Conservation (phyloP, 2,113 vertebrate genomes). For the Gallinago undulata region DNA sequence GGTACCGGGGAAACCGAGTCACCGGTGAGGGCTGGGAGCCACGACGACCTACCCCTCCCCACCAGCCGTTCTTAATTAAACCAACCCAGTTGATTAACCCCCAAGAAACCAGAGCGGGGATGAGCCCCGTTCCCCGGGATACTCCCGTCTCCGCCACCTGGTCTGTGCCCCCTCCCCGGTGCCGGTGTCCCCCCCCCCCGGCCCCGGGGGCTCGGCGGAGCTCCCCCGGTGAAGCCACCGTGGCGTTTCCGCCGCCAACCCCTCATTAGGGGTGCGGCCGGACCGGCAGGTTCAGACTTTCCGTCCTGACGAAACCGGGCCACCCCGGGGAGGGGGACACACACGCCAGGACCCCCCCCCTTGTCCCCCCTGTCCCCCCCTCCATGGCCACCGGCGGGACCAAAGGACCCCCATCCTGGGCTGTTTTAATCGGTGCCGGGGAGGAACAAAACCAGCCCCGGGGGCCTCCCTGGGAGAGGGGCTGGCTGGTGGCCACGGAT, state of each 20-base stretch:
- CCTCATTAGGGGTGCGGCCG: constrained; percentile 32
- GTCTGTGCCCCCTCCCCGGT: too few relatives aligned
- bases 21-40: neutral
- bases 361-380: too few relatives aligned
- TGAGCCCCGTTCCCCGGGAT: rapidly evolving
- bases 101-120: neutral
- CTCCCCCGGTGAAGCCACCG: neutral
- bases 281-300: constrained; percentile 59
- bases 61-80: neutral
- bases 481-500: neutral
- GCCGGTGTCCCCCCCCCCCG: neutral
- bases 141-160: neutral
- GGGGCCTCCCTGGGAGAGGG: neutral
- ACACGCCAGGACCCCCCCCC: too few relatives aligned
- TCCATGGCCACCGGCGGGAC: neutral
- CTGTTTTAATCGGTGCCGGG: neutral
- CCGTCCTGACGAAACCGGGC: neutral
- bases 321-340: neutral
- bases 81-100: neutral
- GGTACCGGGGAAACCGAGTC: neutral
- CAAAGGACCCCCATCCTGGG: neutral
- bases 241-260: neutral
- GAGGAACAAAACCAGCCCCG: neutral
- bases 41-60: rapidly evolving
- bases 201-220: neutral